Base-by-base conservation (phyloP, 1,140 invertebrate species). In the Drepana arcuata region DNA sequence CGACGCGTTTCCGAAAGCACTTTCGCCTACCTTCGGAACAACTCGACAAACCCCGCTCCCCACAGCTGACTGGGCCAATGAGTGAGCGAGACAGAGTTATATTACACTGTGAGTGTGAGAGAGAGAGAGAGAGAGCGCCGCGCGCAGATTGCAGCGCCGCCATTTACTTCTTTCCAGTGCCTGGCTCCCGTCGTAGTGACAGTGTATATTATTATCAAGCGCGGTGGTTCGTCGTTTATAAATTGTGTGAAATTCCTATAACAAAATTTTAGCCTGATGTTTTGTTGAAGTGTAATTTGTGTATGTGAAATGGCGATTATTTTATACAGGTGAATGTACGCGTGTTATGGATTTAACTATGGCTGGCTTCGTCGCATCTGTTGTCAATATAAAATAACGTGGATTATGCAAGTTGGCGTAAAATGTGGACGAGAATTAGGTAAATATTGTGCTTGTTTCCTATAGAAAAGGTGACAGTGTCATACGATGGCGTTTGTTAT, bases 381-480 rank as follows among this genome's bases (percentile, higher is more conserved):
- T 74, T 78, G 64, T 78, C 70, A 77, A 70, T 53, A 68, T 58
- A 63, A 72, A 75, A 78, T 75, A 75, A 67, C 66, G 59, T 70
- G 71, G 62, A 81, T 78, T 81, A 81, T 78, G 73, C 77, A 78
- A 81, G 73, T 72, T 74, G 67, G 62, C 68, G 54, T 67, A 68
- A 66, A 58, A 78, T 78, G 66, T 72, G 64, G 56, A 69, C 61
- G 54, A 63, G 54, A 68, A 56, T 74, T 74, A 74, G 73, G 71
- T 74, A 74, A 74, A 77, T 73, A 31, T 43, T 21, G 31, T 36
- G 31, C 42, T 30, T 40, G 34, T 35, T 12, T 26, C 6, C n/a
- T 2, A 10, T 26, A 6, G 2, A 10, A 2, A 26, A 10, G n/a
- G 24, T 10, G 24, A 26, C n/a, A n/a, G n/a, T n/a, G n/a, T n/a